Evolutionary conservation across 2,797 vertebrate genomes (phyloP), one percentile per base, ranked within the genome.

Genomic region (Xiphorhynchus erythropygius): DNA sequence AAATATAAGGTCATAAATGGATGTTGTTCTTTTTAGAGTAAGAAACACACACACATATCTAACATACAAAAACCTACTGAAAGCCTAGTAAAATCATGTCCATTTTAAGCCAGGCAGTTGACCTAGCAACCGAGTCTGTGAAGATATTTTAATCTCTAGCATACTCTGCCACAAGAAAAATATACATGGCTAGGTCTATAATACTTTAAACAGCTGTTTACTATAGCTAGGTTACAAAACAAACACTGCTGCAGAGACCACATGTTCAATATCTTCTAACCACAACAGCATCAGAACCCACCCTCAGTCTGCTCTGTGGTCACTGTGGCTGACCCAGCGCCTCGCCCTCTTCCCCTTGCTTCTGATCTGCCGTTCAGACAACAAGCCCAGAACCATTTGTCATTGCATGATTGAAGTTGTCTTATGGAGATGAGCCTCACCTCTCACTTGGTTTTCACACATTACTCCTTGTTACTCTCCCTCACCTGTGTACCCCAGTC

Each of bases 181-280:
- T 89, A 97, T 92, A 97, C 86, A 84, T 64, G 90, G 89, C 88
- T 92, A 95, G 92, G 75, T 91, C 91, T 92, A 77, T 95, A 96
- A 97, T 96, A 96, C 93, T 93, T 95, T 94, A 92, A 97, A 96
- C 87, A 97, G 91, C 90, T 96, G 95, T 97, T 97, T 97, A 97
- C 96, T 91, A 94, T 93, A 97, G 94, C 87, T 96, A 96, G 88
- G 88, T 97, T 96, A 97, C 86, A 97, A 97, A 97, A 97, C 95
- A 96, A 95, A 94, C 95, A 82, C 91, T 94, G 91, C 91, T 92
- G 92, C 49, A 87, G 93, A 97, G 90, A 93, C 91, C 89, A 90
- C n/a, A 88, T 96, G 93, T 94, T 96, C 68, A 5, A 87, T 95
- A 81, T 82, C 89, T 70, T 96, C 88, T 89, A 93, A 96, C 32